phyloP scores from a whole-genome alignment of 2,113 vertebrate genomes.

The Oreocharis arfaki region DNA sequence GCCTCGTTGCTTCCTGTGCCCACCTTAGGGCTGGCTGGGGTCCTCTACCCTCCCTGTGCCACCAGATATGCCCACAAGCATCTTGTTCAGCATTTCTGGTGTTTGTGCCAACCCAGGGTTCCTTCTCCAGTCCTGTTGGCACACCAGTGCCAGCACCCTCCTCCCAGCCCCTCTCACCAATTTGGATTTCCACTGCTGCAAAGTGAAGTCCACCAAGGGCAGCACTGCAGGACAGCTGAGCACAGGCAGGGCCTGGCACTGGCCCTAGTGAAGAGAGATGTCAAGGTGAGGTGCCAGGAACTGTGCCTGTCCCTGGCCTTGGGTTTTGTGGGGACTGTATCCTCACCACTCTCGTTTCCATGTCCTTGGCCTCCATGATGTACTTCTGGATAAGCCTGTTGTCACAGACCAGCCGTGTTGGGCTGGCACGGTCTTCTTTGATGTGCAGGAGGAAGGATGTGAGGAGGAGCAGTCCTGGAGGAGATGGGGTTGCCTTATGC shows the following conservation, averaged over 20 bases:
- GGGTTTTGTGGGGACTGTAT: background rate
- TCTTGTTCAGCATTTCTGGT: background rate
- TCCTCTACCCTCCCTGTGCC: background rate
- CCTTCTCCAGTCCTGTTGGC: background rate
- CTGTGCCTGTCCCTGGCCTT: background rate
- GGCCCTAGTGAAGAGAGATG: slow-evolving; percentile 46
- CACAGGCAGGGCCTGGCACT: slow-evolving; percentile 51
- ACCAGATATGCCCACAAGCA: background rate
- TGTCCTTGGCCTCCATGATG: slow-evolving; percentile 39
- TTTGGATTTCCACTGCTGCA: slow-evolving; percentile 73
- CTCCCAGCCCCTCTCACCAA: slow-evolving; percentile 66
- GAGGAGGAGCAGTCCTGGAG: slow-evolving; percentile 60
- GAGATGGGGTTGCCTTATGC: background rate
- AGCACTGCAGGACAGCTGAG: slow-evolving; percentile 54
- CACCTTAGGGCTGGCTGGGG: background rate
- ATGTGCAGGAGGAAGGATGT: slow-evolving; percentile 56
- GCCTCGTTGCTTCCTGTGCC: background rate
- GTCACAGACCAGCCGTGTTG: slow-evolving; percentile 43
- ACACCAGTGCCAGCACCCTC: background rate
- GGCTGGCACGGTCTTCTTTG: slow-evolving; percentile 2
- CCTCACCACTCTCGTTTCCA: slow-evolving; percentile 58
- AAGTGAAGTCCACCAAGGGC: slow-evolving; percentile 73
- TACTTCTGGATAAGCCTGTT: slow-evolving; percentile 61
- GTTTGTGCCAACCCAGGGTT: background rate
- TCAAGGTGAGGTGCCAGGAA: background rate